Evolutionary conservation across 1,140 invertebrate genomes (phyloP), one percentile per base, ranked within the genome.

Genomic region (Drosophila bipectinata): DNA sequence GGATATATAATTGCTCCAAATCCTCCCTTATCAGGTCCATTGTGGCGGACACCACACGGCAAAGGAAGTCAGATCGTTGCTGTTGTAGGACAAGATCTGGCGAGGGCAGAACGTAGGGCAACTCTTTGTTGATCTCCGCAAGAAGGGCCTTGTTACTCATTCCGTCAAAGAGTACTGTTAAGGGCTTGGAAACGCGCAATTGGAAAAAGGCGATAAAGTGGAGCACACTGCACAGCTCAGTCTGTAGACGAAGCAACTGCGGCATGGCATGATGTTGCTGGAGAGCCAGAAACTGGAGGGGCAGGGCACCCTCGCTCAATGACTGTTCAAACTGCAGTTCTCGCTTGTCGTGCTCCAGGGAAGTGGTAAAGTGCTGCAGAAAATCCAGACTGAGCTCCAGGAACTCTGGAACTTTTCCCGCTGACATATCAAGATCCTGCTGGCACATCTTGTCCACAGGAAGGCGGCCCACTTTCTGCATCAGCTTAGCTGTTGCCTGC

Each of bases 401-500:
- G 90, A 98, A 97, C 18, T 92, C 92, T 4, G 94, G 92, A 28
- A 97, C 92, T 82, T 94, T 93, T 3, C 93, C 92, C 77, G 96
- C 95, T 39, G 94, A 94, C 61, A 98, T 94, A 26, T 95, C 95
- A 55, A 97, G 92, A 72, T 96, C 95, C 91, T 96, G 96, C 37
- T 93, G 91, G 72, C 95, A 96, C 39, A 98, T 93, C 72, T 95
- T 94, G 82, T 97, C 97, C 92, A 97, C 98, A 0, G 97, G 97
- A 55, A 97, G 92, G 92, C 96, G 97, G 9, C 97, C 97, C 9
- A 96, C 94, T 93, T 98, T 98, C 77, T 98, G 97, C 41, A 98
- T 95, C 1, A 98, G 92, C 79, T 96, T 95, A 18, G 95, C 95
- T 18, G 94, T 92, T 1, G 94, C 92, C 92, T 97, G 95, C 84